These are phyloP conservation scores for Drosophila sulfurigaster DNA, from an alignment of 1,140 invertebrate genomes.

Conservation along the genomic window DNA sequence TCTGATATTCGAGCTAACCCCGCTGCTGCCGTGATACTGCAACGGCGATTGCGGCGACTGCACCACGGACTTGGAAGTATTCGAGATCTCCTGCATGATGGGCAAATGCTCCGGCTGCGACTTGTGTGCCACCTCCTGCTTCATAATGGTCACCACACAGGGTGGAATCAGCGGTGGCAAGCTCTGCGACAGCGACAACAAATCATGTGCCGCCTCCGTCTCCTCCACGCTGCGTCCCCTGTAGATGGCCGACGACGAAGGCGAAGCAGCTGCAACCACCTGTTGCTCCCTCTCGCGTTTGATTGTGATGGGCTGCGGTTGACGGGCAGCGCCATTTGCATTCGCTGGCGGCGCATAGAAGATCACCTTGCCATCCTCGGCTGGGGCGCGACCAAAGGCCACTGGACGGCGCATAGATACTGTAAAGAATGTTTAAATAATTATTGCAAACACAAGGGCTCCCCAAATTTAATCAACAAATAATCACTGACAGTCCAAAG, in stretches of 20 bases:
- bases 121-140: slow-evolving; percentile 73
- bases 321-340: slow-evolving; percentile 50
- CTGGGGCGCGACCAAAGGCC: slow-evolving; percentile 67
- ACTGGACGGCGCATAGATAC: slow-evolving; percentile 78
- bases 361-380: slow-evolving; percentile 80
- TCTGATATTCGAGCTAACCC: slow-evolving; percentile 63
- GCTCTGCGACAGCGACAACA: slow-evolving; percentile 92
- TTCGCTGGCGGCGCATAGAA: slow-evolving; percentile 82
- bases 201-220: slow-evolving; percentile 93
- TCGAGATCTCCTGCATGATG: slow-evolving; percentile 81
- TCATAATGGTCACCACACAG: slow-evolving; percentile 87
- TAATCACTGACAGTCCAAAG: slow-evolving; percentile 61
- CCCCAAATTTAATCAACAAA: background rate
- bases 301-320: slow-evolving; percentile 61
- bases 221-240: slow-evolving; percentile 90
- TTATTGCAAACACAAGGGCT: slow-evolving; percentile 27
- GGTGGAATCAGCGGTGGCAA: slow-evolving; percentile 90
- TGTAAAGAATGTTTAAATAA: slow-evolving; percentile 32
- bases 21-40: slow-evolving; percentile 33
- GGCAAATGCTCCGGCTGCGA: slow-evolving; percentile 57
- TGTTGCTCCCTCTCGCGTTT: slow-evolving; percentile 80
- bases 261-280: slow-evolving; percentile 52
- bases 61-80: slow-evolving; percentile 65
- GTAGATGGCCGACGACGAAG: slow-evolving; percentile 81
- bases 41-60: slow-evolving; percentile 31